A percentile compares a stretch with the other conserved stretches of the same genome.
These are phyloP conservation scores for Rhynchotus rufescens DNA, from an alignment of 2,797 vertebrate genomes.

Conservation along the genomic window DNA sequence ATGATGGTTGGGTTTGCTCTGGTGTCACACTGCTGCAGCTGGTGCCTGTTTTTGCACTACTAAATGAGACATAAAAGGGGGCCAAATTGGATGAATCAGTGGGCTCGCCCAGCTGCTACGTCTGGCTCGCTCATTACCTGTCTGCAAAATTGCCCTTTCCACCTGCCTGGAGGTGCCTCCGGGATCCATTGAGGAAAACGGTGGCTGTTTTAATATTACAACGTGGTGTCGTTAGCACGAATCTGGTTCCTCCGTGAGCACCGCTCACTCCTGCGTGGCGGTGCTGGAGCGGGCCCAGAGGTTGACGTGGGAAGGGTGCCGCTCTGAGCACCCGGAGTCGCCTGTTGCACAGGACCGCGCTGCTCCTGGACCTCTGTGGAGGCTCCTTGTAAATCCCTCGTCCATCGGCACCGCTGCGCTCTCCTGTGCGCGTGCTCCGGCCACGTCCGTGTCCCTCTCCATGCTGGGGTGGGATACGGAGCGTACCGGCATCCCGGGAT, in stretches of 20 bases:
- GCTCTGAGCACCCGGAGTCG: neutral
- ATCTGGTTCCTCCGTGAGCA: neutral
- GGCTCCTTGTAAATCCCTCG: rapidly evolving
- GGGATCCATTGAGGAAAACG: rapidly evolving
- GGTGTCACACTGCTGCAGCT: conserved; percentile 29
- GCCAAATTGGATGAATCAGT: neutral
- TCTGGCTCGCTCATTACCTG: neutral
- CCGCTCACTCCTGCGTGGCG: neutral
- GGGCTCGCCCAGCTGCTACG: neutral
- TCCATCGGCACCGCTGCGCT: neutral
- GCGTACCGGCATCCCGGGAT: rapidly evolving
- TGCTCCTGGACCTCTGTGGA: rapidly evolving
- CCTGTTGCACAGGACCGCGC: rapidly evolving
- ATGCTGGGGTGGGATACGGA: neutral
- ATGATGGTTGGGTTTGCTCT: neutral
- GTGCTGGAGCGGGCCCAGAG: neutral
- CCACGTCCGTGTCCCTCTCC: rapidly evolving
- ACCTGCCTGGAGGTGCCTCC: neutral
- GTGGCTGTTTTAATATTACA: rapidly evolving
- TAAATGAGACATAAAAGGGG: neutral
- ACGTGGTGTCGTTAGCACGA: rapidly evolving
- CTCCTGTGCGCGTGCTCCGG: rapidly evolving
- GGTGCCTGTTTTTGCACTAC: neutral
- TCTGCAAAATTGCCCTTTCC: rapidly evolving
- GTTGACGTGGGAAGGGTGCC: rapidly evolving